Evolutionary conservation across 2,113 vertebrate species (phyloP), one percentile per base, ranked within the genome.

Genomic region (Silurus asotus): DNA sequence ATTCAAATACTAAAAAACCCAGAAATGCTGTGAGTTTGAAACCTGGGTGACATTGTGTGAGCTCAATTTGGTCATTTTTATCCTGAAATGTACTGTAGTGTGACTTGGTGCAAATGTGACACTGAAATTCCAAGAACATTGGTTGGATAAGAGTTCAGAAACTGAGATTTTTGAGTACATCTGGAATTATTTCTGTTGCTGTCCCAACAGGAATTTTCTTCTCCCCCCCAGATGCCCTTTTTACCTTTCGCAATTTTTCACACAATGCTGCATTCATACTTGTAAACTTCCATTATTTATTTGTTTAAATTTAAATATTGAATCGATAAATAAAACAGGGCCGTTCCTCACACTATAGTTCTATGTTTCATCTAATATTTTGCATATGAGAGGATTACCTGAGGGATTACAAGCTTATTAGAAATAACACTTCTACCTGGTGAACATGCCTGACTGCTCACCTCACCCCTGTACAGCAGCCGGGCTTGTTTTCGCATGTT

Each of bases 401-500:
- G 5, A 79, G 37, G 19, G 81, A 82, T n/a, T 56, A 55, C 9
- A 13, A 19, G 49, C 14, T 69, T 69, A 45, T 55, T 11, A 55
- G 10, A 69, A 55, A 69, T 10, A 74, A 48, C 67, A 59, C 7
- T 49, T 84, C 20, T 75, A 83, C 20, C 20, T 76, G 37, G 25
- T 49, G 23, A 55, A 65, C 70, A 64, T 84, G 59, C 49, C 74
- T 28, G 25, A 69, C 9, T 37, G 61, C 62, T 85, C 25, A 45
- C 13, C 59, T 65, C 83, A 77, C 61, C 9, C 69, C 28, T 48
- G 3, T 37, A 78, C 19, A 78, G 75, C 74, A 79, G 75, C 19
- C 11, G 51, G 84, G 62, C 75, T 84, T 84, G 83, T 84, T 84
- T 84, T 84, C 78, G 72, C 83, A 84, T 23, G 59, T 84, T 84